Conservation (phyloP, 2,113 vertebrate genomes). For the Haplochromis vanheusdeni region DNA sequence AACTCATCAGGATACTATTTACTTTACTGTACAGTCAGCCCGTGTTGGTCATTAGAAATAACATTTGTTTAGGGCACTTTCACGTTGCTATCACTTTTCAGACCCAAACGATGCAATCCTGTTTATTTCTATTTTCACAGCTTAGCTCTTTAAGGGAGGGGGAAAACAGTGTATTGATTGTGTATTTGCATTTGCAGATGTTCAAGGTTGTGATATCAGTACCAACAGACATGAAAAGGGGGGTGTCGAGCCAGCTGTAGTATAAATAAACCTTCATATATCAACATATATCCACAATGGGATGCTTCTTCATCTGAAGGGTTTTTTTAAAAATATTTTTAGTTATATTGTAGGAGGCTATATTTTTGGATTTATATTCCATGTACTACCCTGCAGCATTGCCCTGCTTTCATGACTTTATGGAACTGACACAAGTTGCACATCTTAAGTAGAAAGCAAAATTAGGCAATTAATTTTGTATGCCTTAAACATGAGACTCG, state of each 20-base stretch:
- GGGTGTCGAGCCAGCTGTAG: neutral
- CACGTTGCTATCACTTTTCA: neutral
- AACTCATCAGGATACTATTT: neutral
- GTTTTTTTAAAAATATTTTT: fast-evolving
- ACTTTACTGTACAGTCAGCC: neutral
- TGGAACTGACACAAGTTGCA: neutral
- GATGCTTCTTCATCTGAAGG: neutral
- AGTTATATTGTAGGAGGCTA: neutral
- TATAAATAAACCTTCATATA: neutral
- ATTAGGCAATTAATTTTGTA: neutral
- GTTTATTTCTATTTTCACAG: neutral
- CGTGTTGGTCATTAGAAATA: neutral
- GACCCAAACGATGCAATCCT: neutral
- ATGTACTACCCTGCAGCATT: neutral
- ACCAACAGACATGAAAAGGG: neutral
- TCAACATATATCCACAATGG: neutral
- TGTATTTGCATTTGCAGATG: neutral
- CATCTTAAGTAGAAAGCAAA: neutral
- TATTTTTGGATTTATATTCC: neutral
- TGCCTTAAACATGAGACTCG: neutral
- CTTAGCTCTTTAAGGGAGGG: neutral
- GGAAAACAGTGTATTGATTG: neutral
- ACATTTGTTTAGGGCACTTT: neutral
- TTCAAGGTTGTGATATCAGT: neutral
- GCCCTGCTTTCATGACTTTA: neutral